Base-by-base conservation (phyloP, 2,113 vertebrate species). In the Amazona guildingii region DNA sequence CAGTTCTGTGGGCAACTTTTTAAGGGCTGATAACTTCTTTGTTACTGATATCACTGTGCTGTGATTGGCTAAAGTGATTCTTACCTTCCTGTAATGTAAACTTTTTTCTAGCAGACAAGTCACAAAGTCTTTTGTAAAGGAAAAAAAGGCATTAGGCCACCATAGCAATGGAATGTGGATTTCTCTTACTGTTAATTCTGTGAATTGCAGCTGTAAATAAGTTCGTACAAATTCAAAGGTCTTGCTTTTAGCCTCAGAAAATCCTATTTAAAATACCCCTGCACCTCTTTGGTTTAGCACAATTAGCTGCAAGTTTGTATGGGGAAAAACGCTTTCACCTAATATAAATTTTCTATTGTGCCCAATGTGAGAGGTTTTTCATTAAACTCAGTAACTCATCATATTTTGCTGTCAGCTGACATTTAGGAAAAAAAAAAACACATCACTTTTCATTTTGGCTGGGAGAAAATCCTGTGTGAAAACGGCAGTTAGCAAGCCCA, bases 301-400 rank as follows among this genome's bases (percentile, higher is more conserved):
- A 77, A 83, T 23, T 72, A 84, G 17, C 61, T 86, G 79, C 66
- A 82, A 75, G 57, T 84, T 67, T 41, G 39, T n/a, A 48, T 24
- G 17, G 73, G 15, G 13, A 85, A 29, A 90, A 92, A 31, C 31
- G 69, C 28, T 90, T 94, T 72, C 75, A 52, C 39, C 24, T 85
- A 41, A 52, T 35, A 85, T 72, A 88, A 88, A 86, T 90, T 91
- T 93, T 94, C 83, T 44, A 52, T 88, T 94, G 46, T 95, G 67
- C 90, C 54, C 51, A 24, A 9, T 37, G 46, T 78, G 83, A 94
- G 88, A 88, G n/a, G 11, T 44, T 96, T 86, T 88, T 86, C 82
- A 94, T 92, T 88, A 88, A 95, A 86, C 48, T 90, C 51, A 37
- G 61, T 80, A 92, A 92, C 25, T 84, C 51, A 49, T 75, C 44